Evolutionary conservation across 2,113 vertebrate genomes (phyloP).

Genomic region (Hippolais icterina): DNA sequence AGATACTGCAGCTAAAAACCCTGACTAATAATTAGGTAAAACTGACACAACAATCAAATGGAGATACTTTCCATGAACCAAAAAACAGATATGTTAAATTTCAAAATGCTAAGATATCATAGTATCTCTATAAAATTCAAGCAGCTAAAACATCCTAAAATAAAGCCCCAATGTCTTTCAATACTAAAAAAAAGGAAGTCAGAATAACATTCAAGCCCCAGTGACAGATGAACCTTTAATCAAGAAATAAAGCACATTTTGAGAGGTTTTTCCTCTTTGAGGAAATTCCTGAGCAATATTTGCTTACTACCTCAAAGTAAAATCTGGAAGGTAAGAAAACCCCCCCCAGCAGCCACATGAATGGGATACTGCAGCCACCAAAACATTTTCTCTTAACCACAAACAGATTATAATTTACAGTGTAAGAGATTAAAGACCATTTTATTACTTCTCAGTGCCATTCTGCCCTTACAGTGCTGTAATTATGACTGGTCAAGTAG

Average conservation of each 20-base stretch:
- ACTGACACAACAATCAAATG: neutral
- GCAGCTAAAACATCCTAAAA: neutral
- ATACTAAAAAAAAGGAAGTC: neutral
- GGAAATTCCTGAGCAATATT: neutral
- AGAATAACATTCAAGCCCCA: neutral
- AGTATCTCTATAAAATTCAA: neutral
- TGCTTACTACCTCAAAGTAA: neutral
- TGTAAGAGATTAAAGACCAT: slow-evolving; percentile 39
- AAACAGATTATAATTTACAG: slow-evolving; percentile 44
- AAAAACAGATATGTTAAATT: neutral
- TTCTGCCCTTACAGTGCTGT: slow-evolving; percentile 4
- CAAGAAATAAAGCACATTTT: neutral
- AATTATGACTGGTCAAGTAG: slow-evolving; percentile 66
- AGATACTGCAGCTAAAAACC: neutral
- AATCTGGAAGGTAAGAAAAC: neutral
- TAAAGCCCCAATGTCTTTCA: neutral
- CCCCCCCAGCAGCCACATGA: neutral
- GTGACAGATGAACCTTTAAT: neutral
- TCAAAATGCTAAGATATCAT: neutral
- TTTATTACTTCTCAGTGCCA: slow-evolving; percentile 21
- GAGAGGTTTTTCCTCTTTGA: neutral
- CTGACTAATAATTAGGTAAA: neutral
- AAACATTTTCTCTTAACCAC: slow-evolving; percentile 15
- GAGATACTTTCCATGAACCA: neutral
- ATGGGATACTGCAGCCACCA: neutral